Base-by-base conservation (phyloP, 2,113 vertebrate species). In the Xyliphius kryptos region DNA sequence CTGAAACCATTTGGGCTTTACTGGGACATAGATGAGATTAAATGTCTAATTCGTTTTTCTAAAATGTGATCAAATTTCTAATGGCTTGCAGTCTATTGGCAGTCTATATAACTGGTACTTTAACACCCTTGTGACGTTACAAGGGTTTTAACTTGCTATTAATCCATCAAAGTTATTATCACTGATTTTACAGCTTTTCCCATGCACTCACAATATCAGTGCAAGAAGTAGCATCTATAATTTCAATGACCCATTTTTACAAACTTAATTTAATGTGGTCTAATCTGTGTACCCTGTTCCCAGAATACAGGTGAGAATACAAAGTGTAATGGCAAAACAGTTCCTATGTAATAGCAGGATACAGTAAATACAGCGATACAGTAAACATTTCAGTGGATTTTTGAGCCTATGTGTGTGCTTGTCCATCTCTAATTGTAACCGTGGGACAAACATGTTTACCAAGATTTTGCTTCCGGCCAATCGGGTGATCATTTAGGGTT, bases 111-210 rank as follows among this genome's bases (percentile, higher is more conserved):
- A 9, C 5, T 17, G 36, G 49, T 57, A 9, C 13, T 5, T 56
- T 22, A 21, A 22, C 26, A 37, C 41, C 9, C 26, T 38, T 17
- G 48, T 58, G 43, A 3, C 14, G 2, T 58, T 54, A 53, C n/a
- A 12, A 47, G 8, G 40, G 20, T 47, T 69, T 66, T 37, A 2
- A 26, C 47, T 61, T 54, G 9, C 6, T 57, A 22, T n/a, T 26
- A 46, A 56, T 49, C 13, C 8, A 13, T 22, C 62, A 37, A 13
- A 21, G 9, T 21, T 48, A 66, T 40, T 7, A n/a, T 7, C 8
- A 9, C 15, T 58, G 43, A 49, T 37, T 19, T 22, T 20, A 19
- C 26, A n/a, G 13, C 36, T 22, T 19, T 5, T 7, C 11, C 7
- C 10, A 3, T 15, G 10, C 55, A 16, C 37, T 17, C 14, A 15